Conservation (phyloP, 2,113 vertebrate species). For the Heliornis fulica region DNA sequence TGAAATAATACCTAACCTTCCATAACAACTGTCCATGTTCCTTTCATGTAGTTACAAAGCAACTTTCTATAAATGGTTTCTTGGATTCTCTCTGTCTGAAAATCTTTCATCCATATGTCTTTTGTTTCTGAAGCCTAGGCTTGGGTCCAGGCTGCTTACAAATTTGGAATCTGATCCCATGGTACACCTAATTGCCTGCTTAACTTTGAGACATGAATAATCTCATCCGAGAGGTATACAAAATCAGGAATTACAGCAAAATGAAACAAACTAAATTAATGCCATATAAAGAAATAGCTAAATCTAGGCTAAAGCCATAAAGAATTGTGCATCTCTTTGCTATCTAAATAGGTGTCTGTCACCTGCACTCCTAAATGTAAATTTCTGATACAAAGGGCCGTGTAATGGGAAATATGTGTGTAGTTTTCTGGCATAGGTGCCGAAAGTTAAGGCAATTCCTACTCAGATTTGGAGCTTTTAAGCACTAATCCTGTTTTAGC, state of each 20-base stretch:
- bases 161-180: neutral
- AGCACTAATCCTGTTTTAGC: neutral
- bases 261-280: neutral
- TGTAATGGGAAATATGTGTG: neutral
- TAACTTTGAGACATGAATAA: neutral
- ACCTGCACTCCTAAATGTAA: neutral
- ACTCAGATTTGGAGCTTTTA: neutral
- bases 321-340: neutral
- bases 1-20: neutral
- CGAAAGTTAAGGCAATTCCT: neutral
- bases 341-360: neutral
- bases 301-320: neutral
- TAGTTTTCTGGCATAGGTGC: neutral
- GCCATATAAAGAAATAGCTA: neutral
- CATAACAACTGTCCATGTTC: neutral
- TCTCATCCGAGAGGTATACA: neutral
- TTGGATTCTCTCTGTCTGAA: neutral
- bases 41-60: neutral
- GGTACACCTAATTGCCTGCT: neutral
- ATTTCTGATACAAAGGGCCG: neutral
- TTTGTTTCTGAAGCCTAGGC: neutral
- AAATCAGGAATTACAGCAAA: neutral
- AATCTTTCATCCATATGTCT: neutral
- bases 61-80: neutral
- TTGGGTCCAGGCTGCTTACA: neutral